Evolutionary conservation across 2,113 vertebrate species (phyloP).

Genomic region (Talpa occidentalis): DNA sequence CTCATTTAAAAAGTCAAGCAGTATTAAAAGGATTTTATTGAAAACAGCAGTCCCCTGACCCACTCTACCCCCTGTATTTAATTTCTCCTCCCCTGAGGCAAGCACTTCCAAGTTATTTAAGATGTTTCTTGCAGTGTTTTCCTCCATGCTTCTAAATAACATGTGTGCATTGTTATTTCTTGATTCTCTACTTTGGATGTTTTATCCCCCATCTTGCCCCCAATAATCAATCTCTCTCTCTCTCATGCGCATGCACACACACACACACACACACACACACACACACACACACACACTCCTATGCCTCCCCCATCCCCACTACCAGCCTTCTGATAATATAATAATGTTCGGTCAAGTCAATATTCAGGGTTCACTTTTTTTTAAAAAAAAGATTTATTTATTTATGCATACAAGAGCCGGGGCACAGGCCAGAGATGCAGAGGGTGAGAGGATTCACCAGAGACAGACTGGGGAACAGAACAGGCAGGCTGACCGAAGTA

Average conservation of each 20-base stretch:
- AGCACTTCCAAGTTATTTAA: not conserved
- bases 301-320: not conserved
- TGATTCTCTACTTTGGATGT: not conserved
- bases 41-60: not conserved
- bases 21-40: not conserved
- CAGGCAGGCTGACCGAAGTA: too few species aligned
- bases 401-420: too few species aligned
- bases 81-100: not conserved
- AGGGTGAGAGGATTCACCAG: too few species aligned
- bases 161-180: not conserved
- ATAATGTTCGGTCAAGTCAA: not conserved
- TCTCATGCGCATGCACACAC: too few species aligned
- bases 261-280: too few species aligned
- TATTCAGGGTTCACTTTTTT: not conserved
- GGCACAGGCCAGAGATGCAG: too few species aligned
- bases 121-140: not conserved
- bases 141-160: not conserved
- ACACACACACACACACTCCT: not conserved
- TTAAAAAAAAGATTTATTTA: too few species aligned
- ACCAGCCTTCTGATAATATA: not conserved
- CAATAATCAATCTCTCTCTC: not conserved
- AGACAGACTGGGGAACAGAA: too few species aligned
- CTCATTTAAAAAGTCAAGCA: constrained; percentile 40
- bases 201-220: not conserved
- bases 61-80: not conserved